A percentile compares a stretch with the other conserved stretches of the same genome.
Conservation (phyloP, 64 coral and sea anemone genomes). For the Montipora sp. region DNA sequence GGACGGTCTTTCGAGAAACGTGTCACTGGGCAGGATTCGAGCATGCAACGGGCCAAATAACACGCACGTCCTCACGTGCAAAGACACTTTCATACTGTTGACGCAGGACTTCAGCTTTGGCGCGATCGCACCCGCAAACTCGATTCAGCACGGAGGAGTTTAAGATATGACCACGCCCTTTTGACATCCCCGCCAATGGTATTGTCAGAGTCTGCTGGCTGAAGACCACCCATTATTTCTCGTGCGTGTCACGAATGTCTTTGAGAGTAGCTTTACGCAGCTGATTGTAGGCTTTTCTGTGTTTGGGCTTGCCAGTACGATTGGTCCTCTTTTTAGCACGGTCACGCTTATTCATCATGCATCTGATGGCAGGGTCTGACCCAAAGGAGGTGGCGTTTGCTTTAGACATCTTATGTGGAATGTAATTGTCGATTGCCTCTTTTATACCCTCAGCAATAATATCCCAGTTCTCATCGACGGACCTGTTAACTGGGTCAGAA, state of each 20-base stretch:
- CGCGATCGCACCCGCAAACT: background rate
- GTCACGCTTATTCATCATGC: slow-evolving; percentile 16
- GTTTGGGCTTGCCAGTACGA: too few species aligned
- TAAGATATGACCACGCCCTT: too few species aligned
- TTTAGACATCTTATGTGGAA: slow-evolving; percentile 45
- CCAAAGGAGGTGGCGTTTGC: background rate
- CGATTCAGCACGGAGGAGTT: background rate
- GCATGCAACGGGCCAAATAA: slow-evolving; percentile 25
- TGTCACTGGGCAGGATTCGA: too few species aligned
- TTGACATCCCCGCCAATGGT: too few species aligned
- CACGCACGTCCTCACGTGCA: background rate
- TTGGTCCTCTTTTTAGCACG: too few species aligned
- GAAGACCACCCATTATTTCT: too few species aligned
- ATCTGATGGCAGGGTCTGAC: background rate
- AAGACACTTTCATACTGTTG: background rate
- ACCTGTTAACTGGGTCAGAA: background rate
- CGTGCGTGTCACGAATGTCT: too few species aligned
- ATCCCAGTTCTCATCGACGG: background rate
- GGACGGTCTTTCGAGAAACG: too few species aligned
- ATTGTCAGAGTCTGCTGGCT: too few species aligned
- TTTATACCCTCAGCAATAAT: slow-evolving; percentile 20
- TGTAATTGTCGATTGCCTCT: background rate
- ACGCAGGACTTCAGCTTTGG: background rate
- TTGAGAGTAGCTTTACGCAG: too few species aligned
- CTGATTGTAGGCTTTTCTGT: too few species aligned